phyloP scores from a whole-genome alignment of 2,888 invertebrate species.

The Autographa gamma region DNA sequence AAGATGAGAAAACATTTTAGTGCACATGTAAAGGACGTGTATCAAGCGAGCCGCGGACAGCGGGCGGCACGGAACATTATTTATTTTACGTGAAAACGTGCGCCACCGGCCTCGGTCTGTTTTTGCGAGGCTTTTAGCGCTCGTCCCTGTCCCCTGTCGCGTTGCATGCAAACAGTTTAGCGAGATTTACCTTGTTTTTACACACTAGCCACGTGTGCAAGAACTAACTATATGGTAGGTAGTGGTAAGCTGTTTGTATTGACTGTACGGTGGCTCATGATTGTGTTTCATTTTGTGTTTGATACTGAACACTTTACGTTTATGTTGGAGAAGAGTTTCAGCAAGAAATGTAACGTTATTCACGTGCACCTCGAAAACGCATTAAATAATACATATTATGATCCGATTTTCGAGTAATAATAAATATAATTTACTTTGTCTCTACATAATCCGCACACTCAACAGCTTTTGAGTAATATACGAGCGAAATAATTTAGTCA shows the following conservation, averaged over 20 bases:
- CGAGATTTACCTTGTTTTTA: constrained; percentile 69
- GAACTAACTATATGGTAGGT: constrained; percentile 36
- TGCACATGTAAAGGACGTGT: constrained; percentile 64
- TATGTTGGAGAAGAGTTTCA: too few relatives aligned
- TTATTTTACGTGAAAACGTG: constrained; percentile 81
- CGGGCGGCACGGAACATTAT: constrained; percentile 80
- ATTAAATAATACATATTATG: background rate
- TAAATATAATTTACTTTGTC: constrained; percentile 5
- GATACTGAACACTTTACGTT: too few relatives aligned
- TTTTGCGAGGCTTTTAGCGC: constrained; percentile 78
- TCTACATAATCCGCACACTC: constrained; percentile 27
- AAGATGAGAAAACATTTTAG: constrained; percentile 64
- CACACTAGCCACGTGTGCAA: constrained; percentile 52
- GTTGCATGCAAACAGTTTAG: constrained; percentile 83
- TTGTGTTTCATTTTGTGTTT: too few relatives aligned
- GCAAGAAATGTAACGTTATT: too few relatives aligned
- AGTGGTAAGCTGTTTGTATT: constrained; percentile 6
- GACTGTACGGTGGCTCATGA: background rate
- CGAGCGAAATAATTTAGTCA: constrained; percentile 23
- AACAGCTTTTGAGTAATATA: constrained; percentile 21
- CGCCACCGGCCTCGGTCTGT: constrained; percentile 55
- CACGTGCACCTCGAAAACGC: too few relatives aligned
- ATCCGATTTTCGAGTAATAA: background rate
- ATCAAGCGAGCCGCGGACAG: constrained; percentile 71
- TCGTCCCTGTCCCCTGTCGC: constrained; percentile 63